These are phyloP conservation scores for Agapornis roseicollis DNA, from an alignment of 2,113 vertebrate species.

Conservation along the genomic window DNA sequence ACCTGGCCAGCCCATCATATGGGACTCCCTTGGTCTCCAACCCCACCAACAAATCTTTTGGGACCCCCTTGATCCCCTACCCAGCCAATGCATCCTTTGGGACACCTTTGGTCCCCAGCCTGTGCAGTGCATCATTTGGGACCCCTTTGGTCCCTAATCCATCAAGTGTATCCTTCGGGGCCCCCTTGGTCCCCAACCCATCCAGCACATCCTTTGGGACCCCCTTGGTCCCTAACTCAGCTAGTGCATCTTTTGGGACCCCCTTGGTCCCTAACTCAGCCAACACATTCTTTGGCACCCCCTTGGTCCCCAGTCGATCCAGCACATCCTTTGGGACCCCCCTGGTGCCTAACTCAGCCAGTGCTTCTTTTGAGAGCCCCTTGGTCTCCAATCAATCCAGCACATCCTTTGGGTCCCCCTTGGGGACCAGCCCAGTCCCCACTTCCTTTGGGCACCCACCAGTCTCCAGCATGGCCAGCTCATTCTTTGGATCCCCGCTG, in stretches of 20 bases:
- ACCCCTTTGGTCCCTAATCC: fast-evolving
- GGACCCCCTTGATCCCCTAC: fast-evolving
- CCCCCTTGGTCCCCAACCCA: fast-evolving
- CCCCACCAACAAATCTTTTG: neutral
- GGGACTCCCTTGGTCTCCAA: fast-evolving
- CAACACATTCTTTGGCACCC: fast-evolving
- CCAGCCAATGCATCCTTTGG: neutral
- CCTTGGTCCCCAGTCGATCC: neutral
- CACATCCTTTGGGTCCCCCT: neutral
- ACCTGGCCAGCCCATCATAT: neutral
- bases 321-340: neutral
- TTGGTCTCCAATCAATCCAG: neutral
- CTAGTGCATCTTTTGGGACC: neutral
- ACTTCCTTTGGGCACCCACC: neutral
- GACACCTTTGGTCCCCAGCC: fast-evolving
- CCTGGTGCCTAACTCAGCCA: neutral
- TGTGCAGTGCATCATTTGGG: neutral
- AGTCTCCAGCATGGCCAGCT: neutral
- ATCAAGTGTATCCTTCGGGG: neutral
- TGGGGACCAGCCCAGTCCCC: neutral
- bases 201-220: neutral
- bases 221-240: neutral
- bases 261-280: neutral
- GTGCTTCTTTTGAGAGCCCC: neutral
- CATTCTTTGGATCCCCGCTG: neutral